Evolutionary conservation across 2,113 vertebrate species (phyloP).

Genomic region (Stictonetta naevosa): DNA sequence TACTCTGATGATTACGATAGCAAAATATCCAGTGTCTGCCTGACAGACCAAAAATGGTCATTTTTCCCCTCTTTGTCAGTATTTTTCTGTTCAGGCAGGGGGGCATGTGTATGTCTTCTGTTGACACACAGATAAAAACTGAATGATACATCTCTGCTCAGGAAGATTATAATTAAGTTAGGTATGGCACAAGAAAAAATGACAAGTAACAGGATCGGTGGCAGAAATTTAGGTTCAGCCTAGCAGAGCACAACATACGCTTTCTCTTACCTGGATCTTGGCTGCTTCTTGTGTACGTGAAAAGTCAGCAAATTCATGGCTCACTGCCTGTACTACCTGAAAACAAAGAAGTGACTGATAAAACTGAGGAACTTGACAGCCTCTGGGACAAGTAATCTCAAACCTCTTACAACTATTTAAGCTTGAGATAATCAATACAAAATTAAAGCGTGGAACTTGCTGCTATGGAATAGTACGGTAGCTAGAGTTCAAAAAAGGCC

Average conservation of each 20-base stretch:
- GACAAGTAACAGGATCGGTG: background rate
- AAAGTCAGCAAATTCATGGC: background rate
- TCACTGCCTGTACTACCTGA: background rate
- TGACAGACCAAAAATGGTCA: constrained; percentile 48
- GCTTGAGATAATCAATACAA: background rate
- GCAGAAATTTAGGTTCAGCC: background rate
- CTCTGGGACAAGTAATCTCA: background rate
- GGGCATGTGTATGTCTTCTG: background rate
- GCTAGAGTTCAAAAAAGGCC: background rate
- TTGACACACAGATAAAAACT: background rate
- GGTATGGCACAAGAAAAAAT: background rate
- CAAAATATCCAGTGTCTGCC: constrained; percentile 34
- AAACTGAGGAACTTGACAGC: background rate
- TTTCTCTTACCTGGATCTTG: background rate
- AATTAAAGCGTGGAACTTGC: background rate
- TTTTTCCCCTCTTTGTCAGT: background rate
- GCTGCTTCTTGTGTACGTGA: background rate
- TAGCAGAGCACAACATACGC: background rate
- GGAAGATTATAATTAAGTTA: background rate
- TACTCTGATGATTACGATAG: constrained; percentile 20
- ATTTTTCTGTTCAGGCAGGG: background rate
- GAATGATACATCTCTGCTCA: background rate
- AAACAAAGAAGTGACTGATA: background rate
- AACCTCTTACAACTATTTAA: background rate
- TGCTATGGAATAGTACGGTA: background rate